These are phyloP conservation scores for Agriopis marginaria DNA, from an alignment of 2,888 invertebrate species.

Conservation along the genomic window DNA sequence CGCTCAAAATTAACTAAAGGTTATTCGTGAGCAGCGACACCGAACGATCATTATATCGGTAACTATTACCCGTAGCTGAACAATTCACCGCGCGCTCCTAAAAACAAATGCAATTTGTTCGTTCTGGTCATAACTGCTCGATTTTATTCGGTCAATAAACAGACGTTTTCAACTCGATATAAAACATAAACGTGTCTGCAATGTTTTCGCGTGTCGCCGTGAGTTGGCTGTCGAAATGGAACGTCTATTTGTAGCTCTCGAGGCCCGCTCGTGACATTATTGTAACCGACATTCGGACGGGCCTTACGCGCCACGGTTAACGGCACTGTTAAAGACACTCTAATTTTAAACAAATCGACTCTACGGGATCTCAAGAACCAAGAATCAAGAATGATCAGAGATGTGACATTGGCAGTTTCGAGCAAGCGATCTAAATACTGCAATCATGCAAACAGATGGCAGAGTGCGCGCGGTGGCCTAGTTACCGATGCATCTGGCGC, in stretches of 20 bases:
- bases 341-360: conserved; percentile 52
- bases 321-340: conserved; percentile 56
- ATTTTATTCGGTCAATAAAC: conserved; percentile 41
- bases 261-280: conserved; percentile 84
- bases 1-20: conserved; percentile 42
- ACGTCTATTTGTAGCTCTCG: conserved; percentile 83
- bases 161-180: conserved; percentile 60
- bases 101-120: conserved; percentile 19
- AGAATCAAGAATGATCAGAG: conserved; percentile 31
- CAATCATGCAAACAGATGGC: conserved; percentile 72
- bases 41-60: conserved; percentile 11
- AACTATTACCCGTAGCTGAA: conserved; percentile 6
- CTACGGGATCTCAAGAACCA: conserved; percentile 36
- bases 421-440: conserved; percentile 54
- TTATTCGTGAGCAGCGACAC: conserved; percentile 33
- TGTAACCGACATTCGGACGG: conserved; percentile 75
- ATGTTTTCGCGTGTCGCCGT: conserved; percentile 79
- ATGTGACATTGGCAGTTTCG: conserved; percentile 21
- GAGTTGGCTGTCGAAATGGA: conserved; percentile 82
- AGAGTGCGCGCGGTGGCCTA: conserved; percentile 75
- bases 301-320: conserved; percentile 68
- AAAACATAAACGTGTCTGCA: conserved; percentile 73
- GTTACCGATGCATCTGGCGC: conserved; percentile 77
- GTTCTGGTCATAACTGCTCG: conserved; percentile 22
- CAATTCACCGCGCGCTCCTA: conserved; percentile 14